phyloP scores from a whole-genome alignment of 2,113 vertebrate genomes.

The Lycocorax pyrrhopterus region DNA sequence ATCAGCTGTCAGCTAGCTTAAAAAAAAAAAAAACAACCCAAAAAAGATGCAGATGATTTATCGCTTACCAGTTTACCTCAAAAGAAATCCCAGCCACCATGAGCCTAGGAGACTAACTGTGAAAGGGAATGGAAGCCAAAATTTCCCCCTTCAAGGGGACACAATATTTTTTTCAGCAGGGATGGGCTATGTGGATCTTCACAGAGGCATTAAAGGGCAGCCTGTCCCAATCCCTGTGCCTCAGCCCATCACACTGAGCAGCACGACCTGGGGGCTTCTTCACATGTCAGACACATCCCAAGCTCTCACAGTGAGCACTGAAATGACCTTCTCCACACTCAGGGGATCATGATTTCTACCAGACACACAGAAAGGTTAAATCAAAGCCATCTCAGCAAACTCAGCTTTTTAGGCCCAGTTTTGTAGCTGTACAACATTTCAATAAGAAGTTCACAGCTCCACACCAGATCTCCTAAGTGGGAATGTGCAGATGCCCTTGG shows the following conservation, averaged over 20 bases:
- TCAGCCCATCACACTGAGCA: neutral
- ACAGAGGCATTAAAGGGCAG: neutral
- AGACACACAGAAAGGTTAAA: neutral
- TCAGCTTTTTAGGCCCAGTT: neutral
- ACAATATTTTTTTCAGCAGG: neutral
- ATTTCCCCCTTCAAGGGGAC: neutral
- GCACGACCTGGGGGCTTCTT: accelerated
- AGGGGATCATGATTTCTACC: neutral
- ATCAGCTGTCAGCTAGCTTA: neutral
- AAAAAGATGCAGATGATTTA: neutral
- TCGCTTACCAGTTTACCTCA: neutral
- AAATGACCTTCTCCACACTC: neutral
- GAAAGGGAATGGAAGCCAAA: neutral
- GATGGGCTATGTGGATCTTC: neutral
- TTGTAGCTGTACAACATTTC: neutral
- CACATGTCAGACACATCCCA: neutral
- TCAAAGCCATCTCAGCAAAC: neutral
- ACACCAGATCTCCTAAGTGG: neutral
- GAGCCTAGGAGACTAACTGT: neutral
- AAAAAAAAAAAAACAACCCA: neutral
- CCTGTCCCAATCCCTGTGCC: neutral
- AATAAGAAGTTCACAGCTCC: neutral
- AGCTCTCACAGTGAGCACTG: neutral
- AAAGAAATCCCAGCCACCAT: neutral
- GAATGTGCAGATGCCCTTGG: neutral